These are phyloP conservation scores for Hydractinia echinata DNA, from an alignment of 30 jellyfish, hydroid and myxozoan genomes.

Conservation along the genomic window DNA sequence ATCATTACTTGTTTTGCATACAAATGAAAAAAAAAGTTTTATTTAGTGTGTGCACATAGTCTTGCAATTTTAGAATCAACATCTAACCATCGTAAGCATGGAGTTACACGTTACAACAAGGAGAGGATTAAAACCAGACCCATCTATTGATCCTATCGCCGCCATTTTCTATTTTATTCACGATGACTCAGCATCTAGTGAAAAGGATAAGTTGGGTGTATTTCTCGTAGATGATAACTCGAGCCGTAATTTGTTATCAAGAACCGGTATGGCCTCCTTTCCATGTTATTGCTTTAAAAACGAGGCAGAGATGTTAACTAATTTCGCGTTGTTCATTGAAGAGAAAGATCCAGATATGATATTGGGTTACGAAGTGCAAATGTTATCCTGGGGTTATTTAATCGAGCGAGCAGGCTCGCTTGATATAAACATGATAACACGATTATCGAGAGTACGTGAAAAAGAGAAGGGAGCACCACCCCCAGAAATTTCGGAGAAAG, in stretches of 20 bases:
- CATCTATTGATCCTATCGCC: constrained; percentile 76
- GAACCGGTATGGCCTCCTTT: constrained; percentile 9
- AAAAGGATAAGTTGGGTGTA: constrained; percentile 9
- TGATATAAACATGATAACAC: constrained; percentile 62
- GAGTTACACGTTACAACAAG: constrained; percentile 86
- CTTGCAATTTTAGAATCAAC: constrained; percentile 60
- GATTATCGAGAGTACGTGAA: constrained; percentile 63
- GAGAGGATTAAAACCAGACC: constrained; percentile 88
- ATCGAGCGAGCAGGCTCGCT: constrained; percentile 78
- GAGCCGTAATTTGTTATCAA: not conserved
- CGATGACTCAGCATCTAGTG: constrained; percentile 51
- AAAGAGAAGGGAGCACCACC: constrained; percentile 11
- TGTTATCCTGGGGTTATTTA: constrained; percentile 94
- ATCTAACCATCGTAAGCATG: constrained; percentile 65
- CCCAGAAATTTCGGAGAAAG: constrained; percentile 29
- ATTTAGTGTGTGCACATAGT: not conserved
- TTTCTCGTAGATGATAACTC: not conserved
- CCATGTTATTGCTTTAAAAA: constrained; percentile 29
- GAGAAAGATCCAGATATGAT: constrained; percentile 88
- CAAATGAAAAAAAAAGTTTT: too few species aligned
- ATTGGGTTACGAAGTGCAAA: constrained; percentile 88
- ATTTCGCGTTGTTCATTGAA: constrained; percentile 53
- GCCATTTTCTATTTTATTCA: constrained; percentile 68
- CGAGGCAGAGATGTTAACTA: constrained; percentile 62
- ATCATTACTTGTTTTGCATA: too few species aligned